Percentiles rank a stretch among this genome's conserved stretches.
phyloP scores from a whole-genome alignment of 2,113 vertebrate genomes.

The Callipepla squamata region DNA sequence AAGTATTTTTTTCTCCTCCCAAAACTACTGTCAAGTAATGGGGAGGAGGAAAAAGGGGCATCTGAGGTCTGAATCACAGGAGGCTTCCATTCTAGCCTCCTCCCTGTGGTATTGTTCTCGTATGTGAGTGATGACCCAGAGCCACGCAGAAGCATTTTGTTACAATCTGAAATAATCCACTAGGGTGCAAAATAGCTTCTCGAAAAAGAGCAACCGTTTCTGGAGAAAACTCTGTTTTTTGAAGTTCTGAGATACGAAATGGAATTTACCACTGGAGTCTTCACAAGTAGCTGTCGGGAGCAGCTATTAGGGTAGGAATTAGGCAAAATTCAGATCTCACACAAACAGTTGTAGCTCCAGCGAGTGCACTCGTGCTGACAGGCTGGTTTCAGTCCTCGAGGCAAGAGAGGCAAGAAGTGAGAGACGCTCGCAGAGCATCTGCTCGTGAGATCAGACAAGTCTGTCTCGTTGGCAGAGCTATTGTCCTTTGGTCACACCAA shows the following conservation, averaged over 20 bases:
- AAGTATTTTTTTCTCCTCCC: not conserved
- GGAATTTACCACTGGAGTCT: not conserved
- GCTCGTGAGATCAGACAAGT: constrained; percentile 60
- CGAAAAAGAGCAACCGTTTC: constrained; percentile 30
- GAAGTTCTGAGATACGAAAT: not conserved
- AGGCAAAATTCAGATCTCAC: not conserved
- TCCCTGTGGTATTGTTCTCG: not conserved
- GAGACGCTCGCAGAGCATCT: constrained; percentile 71
- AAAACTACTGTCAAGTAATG: not conserved
- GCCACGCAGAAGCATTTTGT: not conserved
- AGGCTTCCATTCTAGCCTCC: not conserved
- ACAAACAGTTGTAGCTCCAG: constrained; percentile 13
- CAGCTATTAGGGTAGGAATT: constrained; percentile 19
- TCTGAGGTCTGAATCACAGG: not conserved
- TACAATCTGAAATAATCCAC: constrained; percentile 11
- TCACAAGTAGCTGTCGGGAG: constrained; percentile 10
- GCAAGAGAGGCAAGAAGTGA: constrained; percentile 65
- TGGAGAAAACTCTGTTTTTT: constrained; percentile 11
- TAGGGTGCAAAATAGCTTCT: constrained; percentile 28
- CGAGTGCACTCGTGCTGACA: constrained; percentile 17
- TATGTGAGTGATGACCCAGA: not conserved
- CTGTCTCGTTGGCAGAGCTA: constrained; percentile 70
- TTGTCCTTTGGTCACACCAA: constrained; percentile 70
- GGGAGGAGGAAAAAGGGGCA: not conserved
- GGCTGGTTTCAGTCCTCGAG: constrained; percentile 55